Evolutionary conservation across 92 coral and sea anemone genomes (phyloP).

Genomic region (Epizoanthus illoricatus): DNA sequence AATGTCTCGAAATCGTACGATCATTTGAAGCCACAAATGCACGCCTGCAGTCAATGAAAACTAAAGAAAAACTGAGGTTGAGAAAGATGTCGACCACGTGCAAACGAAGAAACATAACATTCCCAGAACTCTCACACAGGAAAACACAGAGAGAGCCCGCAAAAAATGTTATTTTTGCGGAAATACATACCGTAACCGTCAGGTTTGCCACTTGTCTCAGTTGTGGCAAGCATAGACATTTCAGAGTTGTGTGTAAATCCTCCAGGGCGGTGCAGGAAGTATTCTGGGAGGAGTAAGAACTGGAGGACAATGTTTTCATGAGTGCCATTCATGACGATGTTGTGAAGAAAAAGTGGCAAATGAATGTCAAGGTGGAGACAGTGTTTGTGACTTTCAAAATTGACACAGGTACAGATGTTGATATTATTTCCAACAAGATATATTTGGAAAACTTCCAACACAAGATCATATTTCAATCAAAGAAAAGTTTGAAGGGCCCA

Average conservation of each 20-base stretch:
- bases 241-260: conserved; percentile 9
- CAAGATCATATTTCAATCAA: conserved; percentile 18
- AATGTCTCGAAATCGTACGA: neutral
- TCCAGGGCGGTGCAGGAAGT: conserved; percentile 13
- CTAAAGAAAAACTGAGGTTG: neutral
- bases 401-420: conserved; percentile 32
- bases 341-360: conserved; percentile 14
- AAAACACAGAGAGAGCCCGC: neutral
- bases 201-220: conserved; percentile 24
- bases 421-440: conserved; percentile 13
- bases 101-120: neutral
- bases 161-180: conserved; percentile 38
- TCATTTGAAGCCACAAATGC: neutral
- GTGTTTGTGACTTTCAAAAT: conserved; percentile 2
- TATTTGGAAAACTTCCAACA: neutral
- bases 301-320: conserved; percentile 9
- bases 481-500: conserved; percentile 23
- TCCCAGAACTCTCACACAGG: neutral
- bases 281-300: conserved; percentile 9
- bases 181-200: conserved; percentile 20
- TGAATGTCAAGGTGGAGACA: conserved; percentile 23
- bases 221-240: conserved; percentile 34
- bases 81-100: neutral
- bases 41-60: too few species aligned
- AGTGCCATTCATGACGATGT: conserved; percentile 8